Evolutionary conservation across 2,888 invertebrate genomes (phyloP), one percentile per base, ranked within the genome.

Genomic region (Lepidochitona cinerea): DNA sequence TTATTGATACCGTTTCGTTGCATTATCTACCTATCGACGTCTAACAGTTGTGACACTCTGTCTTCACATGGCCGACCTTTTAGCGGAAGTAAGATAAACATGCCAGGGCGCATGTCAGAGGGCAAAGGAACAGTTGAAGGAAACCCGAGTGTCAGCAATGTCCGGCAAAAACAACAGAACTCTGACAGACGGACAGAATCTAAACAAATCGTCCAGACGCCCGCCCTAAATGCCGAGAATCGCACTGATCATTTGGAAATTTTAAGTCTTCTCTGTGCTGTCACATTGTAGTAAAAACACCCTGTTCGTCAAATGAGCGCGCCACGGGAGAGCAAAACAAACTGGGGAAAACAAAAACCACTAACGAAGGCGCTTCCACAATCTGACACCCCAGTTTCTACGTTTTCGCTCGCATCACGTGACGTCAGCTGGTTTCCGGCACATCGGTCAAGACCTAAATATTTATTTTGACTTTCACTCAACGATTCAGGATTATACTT

Each of bases 61-160:
- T 26, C 32, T 3, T 59, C 59, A 59, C 26, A 59, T 59, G 59
- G 59, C 29, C 59, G 59, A 59, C 59, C 59, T 59, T 59, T 59
- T 59, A 59, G 26, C 59, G 59, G 59, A 59, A 59, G 59, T 59
- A 59, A 59, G 23, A 59, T 59, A 59, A 59, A 59, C 59, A 59
- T 59, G 59, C 59, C 59, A 59, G 59, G 26, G 59, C 59, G 59
- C 59, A 59, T 59, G 59, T 59, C 59, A 59, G 59, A 59, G 7
- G 59, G 59, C 29, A 29, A 59, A 59, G 23, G 59, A 59, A 59
- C 59, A 59, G 5, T 23, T 29, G 59, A 59, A 4, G 26, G 59
- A 59, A 59, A 59, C 59, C 14, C 7, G 59, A 59, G 59, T 2
- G 29, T 23, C 23, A 59, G 23, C 59, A 59, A 29, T 59, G 59